These are phyloP conservation scores for Oncorhynchus mykiss DNA, from an alignment of 2,113 vertebrate genomes.

Conservation along the genomic window DNA sequence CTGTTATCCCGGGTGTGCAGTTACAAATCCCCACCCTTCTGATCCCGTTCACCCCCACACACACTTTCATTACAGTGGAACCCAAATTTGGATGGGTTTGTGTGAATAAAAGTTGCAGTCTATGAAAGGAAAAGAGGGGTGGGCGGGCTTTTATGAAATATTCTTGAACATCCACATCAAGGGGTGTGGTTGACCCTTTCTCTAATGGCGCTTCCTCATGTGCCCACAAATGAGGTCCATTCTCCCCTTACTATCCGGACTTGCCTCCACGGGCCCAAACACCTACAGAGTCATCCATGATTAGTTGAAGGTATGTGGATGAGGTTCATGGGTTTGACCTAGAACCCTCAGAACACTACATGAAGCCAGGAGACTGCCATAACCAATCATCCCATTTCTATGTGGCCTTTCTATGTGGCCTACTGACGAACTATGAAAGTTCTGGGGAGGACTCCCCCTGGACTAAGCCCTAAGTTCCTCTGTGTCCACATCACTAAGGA, in stretches of 20 bases:
- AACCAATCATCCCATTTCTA: conserved; percentile 12
- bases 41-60: conserved; percentile 25
- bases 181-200: background rate
- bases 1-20: conserved; percentile 20
- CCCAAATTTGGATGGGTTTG: too few relatives aligned
- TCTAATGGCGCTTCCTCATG: background rate
- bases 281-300: too few relatives aligned
- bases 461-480: conserved; percentile 18
- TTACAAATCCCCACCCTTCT: conserved; percentile 44
- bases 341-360: background rate
- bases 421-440: conserved; percentile 35
- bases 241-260: too few relatives aligned
- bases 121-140: background rate
- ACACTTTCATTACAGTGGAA: background rate
- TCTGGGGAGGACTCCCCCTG: conserved; percentile 17
- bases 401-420: conserved; percentile 4
- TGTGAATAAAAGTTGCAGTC: background rate
- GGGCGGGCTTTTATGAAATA: background rate
- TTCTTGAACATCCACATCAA: background rate
- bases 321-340: background rate
- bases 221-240: too few relatives aligned
- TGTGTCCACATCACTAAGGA: too few relatives aligned
- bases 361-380: background rate
- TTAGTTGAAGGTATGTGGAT: too few relatives aligned
- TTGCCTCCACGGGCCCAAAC: too few relatives aligned